Percentiles rank a stretch among this genome's conserved stretches.
Evolutionary conservation across 2,888 invertebrate genomes (phyloP).

Genomic region (Xestia ashworthii): DNA sequence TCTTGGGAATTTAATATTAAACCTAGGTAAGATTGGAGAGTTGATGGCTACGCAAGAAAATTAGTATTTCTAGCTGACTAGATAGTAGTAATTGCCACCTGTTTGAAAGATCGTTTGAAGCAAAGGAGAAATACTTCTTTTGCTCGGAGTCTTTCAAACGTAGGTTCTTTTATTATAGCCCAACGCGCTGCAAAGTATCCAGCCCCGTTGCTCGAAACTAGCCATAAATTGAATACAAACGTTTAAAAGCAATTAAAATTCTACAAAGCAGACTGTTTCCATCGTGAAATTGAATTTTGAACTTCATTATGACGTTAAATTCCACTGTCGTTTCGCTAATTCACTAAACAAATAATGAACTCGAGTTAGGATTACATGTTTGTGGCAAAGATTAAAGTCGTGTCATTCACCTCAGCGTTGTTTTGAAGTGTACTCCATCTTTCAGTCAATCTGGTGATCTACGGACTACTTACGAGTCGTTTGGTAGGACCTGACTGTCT

Average conservation of each 20-base stretch:
- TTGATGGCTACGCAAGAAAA: neutral
- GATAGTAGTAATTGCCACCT: neutral
- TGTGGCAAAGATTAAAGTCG: conserved; percentile 47
- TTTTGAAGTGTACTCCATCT: conserved; percentile 56
- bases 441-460: conserved; percentile 46
- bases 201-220: conserved; percentile 59
- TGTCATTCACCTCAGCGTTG: conserved; percentile 56
- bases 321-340: conserved; percentile 48
- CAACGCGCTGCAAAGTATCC: conserved; percentile 59
- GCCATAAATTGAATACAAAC: conserved; percentile 76
- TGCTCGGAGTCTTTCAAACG: conserved; percentile 22
- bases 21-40: neutral
- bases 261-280: conserved; percentile 59
- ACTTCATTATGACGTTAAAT: conserved; percentile 46
- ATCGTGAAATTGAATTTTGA: conserved; percentile 53
- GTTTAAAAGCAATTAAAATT: conserved; percentile 69
- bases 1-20: neutral
- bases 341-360: conserved; percentile 52
- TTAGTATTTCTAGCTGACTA: conserved; percentile 2
- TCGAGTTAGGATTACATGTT: conserved; percentile 52
- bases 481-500: conserved; percentile 34
- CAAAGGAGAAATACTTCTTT: conserved; percentile 27
- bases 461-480: conserved; percentile 24
- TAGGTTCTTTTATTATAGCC: conserved; percentile 15
- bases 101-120: neutral